A percentile compares a stretch with the other conserved stretches of the same genome.
Conservation (phyloP, 2,113 vertebrate genomes). For the Corynorhinus townsendii region DNA sequence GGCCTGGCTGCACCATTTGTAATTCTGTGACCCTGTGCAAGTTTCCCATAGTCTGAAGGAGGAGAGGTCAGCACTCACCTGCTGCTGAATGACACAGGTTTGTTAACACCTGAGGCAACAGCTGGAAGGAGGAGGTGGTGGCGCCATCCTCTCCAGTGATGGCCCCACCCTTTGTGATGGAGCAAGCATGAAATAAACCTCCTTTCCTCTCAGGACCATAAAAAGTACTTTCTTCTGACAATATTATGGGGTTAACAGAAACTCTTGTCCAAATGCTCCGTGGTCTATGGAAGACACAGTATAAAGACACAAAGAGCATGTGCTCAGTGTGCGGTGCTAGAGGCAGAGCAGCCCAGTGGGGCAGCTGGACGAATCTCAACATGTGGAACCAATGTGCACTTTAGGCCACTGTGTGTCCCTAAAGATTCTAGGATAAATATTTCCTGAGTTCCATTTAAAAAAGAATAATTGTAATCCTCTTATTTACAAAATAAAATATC, state of each 20-base stretch:
- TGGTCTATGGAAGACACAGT: not conserved
- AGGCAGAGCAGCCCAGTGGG: not conserved
- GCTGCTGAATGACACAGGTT: not conserved
- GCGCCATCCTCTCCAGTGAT: no score
- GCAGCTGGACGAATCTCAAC: not conserved
- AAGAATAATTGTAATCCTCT: not conserved
- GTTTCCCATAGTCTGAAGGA: not conserved
- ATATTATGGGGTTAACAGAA: not conserved
- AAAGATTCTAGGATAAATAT: not conserved
- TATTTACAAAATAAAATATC: not conserved
- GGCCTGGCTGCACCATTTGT: not conserved
- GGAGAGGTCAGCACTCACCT: not conserved
- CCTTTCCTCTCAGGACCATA: not conserved
- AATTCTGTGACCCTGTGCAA: not conserved
- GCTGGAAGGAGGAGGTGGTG: fast-evolving
- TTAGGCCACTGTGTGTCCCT: not conserved
- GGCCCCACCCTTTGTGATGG: not conserved
- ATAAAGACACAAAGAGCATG: not conserved
- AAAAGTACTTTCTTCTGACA: not conserved
- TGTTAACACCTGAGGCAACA: not conserved
- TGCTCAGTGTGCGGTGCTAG: not conserved
- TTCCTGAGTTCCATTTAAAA: not conserved
- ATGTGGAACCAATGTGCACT: not conserved
- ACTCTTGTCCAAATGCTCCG: not conserved
- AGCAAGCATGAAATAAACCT: not conserved